Base-by-base conservation (phyloP, 2,113 vertebrate genomes). In the Ranitomeya imitator region DNA sequence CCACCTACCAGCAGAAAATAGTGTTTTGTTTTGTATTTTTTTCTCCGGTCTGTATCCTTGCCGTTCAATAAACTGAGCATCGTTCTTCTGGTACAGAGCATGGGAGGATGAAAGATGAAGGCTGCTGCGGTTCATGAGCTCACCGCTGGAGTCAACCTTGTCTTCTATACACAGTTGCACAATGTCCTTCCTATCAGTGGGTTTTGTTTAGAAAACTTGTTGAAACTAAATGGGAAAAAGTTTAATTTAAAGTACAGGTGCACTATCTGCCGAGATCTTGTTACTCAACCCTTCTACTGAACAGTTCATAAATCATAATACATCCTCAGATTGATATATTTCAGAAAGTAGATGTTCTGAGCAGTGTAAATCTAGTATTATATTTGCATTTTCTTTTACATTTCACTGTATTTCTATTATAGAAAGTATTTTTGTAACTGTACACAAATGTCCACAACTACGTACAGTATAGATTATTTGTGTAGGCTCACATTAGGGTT, bases 51-150 rank as follows among this genome's bases (percentile, higher is more conserved):
- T 74, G 26, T 61, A 74, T 85, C 71, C 12, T 45, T 31, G 21
- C 19, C 63, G 74, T 11, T 86, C 85, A 86, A 51, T 86, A 54
- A 61, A 79, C 63, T 13, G 74, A 78, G 7, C 37, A 79, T 78
- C 57, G 31, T 60, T 54, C 74, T 52, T 78, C 67, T 76, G 83
- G 83, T 85, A 54, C 37, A 71, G n/a, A 31, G n/a, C 15, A 86
- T 86, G 85, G 71, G 67, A 74, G 83, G 63, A 85, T 73, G 51
- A 71, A 85, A 85, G 83, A 85, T 26, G 71, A 54, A 0, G 15
- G 45, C 78, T 10, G 78, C 21, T 31, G 63, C 19, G 63, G 54
- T 57, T 79, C 21, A 57, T 79, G 21, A 71, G 18, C 61, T 65
- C 60, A 67, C 81, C 37, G 16, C 82, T 84, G 19, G n/a, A 23